Evolutionary conservation across 2,888 invertebrate species (phyloP).

Genomic region (Clunio marinus): DNA sequence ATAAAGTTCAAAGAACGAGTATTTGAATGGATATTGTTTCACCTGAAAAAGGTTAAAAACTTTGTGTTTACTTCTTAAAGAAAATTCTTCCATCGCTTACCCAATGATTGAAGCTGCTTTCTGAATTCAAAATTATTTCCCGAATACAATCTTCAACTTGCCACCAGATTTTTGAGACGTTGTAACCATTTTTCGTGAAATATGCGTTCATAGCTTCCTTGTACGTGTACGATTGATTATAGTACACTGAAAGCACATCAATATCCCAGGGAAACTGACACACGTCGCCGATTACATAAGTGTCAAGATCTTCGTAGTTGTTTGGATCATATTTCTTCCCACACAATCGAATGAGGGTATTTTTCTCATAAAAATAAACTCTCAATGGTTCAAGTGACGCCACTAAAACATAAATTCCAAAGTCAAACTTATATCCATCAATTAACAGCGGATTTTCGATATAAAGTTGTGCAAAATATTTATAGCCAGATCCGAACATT

Average conservation of each 20-base stretch:
- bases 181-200: constrained; percentile 61
- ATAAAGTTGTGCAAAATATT: constrained; percentile 81
- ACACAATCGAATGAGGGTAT: constrained; percentile 87
- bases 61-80: constrained; percentile 16
- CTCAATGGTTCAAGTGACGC: constrained; percentile 88
- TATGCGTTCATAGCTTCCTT: constrained; percentile 81
- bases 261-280: constrained; percentile 94
- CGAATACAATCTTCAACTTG: constrained; percentile 75
- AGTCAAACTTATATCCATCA: constrained; percentile 93
- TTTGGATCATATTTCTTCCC: constrained; percentile 86
- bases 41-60: constrained; percentile 46
- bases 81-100: constrained; percentile 41
- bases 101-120: constrained; percentile 62
- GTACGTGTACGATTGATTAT: constrained; percentile 71
- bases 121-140: constrained; percentile 65
- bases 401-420: constrained; percentile 88
- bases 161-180: constrained; percentile 71
- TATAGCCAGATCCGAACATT: constrained; percentile 52
- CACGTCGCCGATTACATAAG: constrained; percentile 92
- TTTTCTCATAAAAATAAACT: constrained; percentile 83
- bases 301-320: constrained; percentile 69
- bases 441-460: constrained; percentile 82
- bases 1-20: constrained; percentile 90
- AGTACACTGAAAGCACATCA: constrained; percentile 67
- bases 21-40: constrained; percentile 53